Conservation (phyloP, 2,888 invertebrate species). For the Luffia ferchaultella region DNA sequence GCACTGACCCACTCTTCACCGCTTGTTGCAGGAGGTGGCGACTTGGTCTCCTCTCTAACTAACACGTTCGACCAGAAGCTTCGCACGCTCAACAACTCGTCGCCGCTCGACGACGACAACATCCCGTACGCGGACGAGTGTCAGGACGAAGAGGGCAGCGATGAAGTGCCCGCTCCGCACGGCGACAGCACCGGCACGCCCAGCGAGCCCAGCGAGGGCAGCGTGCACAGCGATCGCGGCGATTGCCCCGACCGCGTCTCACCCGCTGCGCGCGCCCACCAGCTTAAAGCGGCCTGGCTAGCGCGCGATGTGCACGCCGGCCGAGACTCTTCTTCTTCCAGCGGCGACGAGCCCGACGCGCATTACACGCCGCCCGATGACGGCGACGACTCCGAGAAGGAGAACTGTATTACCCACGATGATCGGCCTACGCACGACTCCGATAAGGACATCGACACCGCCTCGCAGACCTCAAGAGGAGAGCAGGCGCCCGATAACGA, state of each 20-base stretch:
- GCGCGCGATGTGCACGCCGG: conserved; percentile 51
- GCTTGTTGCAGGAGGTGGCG: conserved; percentile 77
- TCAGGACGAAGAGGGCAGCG: conserved; percentile 55
- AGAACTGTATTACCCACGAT: conserved; percentile 19
- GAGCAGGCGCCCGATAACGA: conserved; percentile 51
- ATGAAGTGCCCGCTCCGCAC: conserved; percentile 11
- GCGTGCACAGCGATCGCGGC: conserved; percentile 24
- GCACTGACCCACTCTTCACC: background rate
- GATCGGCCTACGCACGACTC: conserved; percentile 63
- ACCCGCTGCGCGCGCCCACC: conserved; percentile 35
- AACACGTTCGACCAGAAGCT: conserved; percentile 87
- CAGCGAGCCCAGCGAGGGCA: conserved; percentile 30
- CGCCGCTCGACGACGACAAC: conserved; percentile 71
- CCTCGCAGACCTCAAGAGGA: conserved; percentile 62
- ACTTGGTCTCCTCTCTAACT: conserved; percentile 82
- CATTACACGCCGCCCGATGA: conserved; percentile 19
- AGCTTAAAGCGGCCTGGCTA: conserved; percentile 54
- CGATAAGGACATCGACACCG: conserved; percentile 80
- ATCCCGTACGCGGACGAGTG: conserved; percentile 78
- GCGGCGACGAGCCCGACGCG: conserved; percentile 32
- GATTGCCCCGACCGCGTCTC: conserved; percentile 16
- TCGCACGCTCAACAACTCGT: conserved; percentile 74
- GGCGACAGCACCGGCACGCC: conserved; percentile 34
- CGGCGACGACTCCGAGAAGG: conserved; percentile 48
- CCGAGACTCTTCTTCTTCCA: conserved; percentile 39